Conservation (phyloP, 2,113 vertebrate species). For the Riparia riparia region DNA sequence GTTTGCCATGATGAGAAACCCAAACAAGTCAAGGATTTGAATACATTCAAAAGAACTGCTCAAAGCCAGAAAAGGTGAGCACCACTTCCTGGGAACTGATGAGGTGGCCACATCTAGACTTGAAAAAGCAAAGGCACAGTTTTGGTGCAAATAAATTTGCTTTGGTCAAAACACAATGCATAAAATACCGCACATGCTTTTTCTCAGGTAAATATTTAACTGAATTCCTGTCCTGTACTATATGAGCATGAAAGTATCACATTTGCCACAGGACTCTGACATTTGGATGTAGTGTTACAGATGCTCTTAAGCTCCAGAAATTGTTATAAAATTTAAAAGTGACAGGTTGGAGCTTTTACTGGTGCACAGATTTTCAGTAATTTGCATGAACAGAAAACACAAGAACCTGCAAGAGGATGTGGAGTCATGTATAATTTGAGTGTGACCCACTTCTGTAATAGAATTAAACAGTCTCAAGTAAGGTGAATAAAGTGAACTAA, state of each 20-base stretch:
- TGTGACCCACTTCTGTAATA: slow-evolving; percentile 25
- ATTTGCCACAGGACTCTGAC: background rate
- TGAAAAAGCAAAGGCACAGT: background rate
- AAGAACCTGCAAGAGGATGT: slow-evolving; percentile 24
- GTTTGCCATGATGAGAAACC: background rate
- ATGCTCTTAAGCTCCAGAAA: background rate
- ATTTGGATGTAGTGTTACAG: background rate
- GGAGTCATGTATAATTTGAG: slow-evolving; percentile 32
- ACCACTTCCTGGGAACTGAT: background rate
- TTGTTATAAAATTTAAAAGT: background rate
- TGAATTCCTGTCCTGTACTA: background rate
- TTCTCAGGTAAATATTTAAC: background rate
- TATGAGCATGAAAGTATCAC: background rate
- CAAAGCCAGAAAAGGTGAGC: background rate
- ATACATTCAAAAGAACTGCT: background rate
- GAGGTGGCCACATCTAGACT: background rate
- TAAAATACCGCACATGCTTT: background rate
- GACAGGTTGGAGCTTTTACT: background rate
- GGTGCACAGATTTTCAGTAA: background rate
- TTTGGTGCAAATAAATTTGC: background rate
- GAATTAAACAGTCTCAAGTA: slow-evolving; percentile 11
- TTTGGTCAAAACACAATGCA: background rate
- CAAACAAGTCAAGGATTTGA: background rate
- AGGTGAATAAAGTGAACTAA: background rate
- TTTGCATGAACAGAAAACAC: background rate